Evolutionary conservation across 2,113 vertebrate species (phyloP), one percentile per base, ranked within the genome.

Genomic region (Gasterosteus nipponicus): DNA sequence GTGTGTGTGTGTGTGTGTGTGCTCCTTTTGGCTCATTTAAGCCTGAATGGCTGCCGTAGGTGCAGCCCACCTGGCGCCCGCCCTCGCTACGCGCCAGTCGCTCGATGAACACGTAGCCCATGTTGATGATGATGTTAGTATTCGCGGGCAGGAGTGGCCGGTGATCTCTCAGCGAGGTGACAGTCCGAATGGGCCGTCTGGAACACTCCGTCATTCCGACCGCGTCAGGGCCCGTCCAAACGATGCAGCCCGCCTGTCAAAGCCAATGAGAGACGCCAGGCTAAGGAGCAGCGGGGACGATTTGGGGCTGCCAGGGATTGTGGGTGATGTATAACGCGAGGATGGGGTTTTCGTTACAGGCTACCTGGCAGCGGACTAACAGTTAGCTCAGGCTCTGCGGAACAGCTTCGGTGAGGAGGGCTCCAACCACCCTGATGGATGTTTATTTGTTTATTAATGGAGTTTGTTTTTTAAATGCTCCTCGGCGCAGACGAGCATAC

Each of bases 101-200:
- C 1, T 14, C 22, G 46, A 33, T 51, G 58, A 74, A 42, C 60
- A 5, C 70, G 5, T 46, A 15, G 46, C 54, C 66, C 76, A 57
- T 69, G 75, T 72, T 39, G 63, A 69, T 79, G 51, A 75, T 79
- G 51, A 75, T 69, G 89, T 91, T 91, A 88, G 90, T 89, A 92
- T 93, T 87, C 83, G 60, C 61, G 57, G 65, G 77, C 87, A 90
- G 89, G 74, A 80, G 76, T 73, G 70, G 65, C 74, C 35, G 79
- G 86, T 87, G 82, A 92, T 93, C 85, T 89, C 91, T 93, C 91
- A 91, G 74, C 65, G 86, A 74, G 81, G 88, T 91, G 92, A 91
- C 92, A 92, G 91, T 82, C 80, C 75, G 78, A 91, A 92, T 87
- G 82, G 87, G 89, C 78, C 61, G 83, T 78, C 86, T 83, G 73